Conservation (phyloP, 2,797 vertebrate genomes). For the Masticophis lateralis region DNA sequence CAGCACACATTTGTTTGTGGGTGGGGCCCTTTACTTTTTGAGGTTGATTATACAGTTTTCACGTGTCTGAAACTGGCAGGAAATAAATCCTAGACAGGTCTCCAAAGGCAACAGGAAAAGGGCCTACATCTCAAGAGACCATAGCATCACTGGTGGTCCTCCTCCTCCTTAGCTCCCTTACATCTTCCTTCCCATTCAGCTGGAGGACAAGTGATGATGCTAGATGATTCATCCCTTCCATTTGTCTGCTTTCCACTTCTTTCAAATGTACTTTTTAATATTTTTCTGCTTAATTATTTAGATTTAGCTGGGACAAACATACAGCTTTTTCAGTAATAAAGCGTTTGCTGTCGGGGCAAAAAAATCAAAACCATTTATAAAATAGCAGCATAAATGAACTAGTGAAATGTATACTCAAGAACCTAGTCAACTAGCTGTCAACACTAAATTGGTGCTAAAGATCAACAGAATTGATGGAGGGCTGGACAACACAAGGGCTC, state of each 20-base stretch:
- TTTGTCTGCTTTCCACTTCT: background rate
- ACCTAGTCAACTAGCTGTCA: background rate
- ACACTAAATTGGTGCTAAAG: background rate
- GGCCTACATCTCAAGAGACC: background rate
- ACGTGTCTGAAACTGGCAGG: background rate
- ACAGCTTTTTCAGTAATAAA: background rate
- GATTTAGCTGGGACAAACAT: background rate
- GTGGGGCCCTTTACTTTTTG: background rate
- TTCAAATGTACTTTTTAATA: background rate
- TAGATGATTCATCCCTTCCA: background rate
- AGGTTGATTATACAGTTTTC: background rate
- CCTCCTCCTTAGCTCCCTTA: background rate
- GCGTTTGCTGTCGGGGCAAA: background rate
- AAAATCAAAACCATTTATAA: background rate
- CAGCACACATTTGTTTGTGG: background rate
- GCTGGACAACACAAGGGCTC: background rate
- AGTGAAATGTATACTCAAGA: background rate
- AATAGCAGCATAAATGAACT: background rate
- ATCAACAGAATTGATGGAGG: background rate
- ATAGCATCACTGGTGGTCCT: background rate
- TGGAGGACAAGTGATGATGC: background rate
- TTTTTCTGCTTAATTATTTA: background rate
- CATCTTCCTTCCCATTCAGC: background rate
- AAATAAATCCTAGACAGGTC: background rate
- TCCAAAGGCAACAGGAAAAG: background rate